These are phyloP conservation scores for Syndactyla subalaris DNA, from an alignment of 2,797 vertebrate genomes.

Conservation along the genomic window DNA sequence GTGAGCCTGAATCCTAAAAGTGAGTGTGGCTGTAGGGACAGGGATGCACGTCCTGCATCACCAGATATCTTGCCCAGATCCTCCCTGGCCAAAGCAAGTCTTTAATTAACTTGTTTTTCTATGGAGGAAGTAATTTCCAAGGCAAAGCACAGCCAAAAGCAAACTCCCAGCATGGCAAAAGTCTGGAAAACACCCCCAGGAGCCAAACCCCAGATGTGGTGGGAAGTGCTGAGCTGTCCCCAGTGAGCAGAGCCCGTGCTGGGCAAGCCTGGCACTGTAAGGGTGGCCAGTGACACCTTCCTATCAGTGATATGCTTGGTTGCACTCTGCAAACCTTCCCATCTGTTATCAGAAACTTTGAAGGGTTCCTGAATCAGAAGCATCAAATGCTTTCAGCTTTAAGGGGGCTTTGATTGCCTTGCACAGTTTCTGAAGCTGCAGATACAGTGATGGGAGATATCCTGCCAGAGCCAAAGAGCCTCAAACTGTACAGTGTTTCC, in stretches of 20 bases:
- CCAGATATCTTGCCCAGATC: background rate
- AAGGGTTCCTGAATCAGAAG: background rate
- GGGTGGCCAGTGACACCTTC: background rate
- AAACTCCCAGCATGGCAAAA: background rate
- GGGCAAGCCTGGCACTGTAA: background rate
- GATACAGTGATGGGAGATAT: background rate
- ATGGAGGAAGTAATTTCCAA: background rate
- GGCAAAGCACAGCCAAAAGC: background rate
- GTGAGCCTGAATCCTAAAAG: background rate
- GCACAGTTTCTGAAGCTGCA: background rate
- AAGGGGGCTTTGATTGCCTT: background rate
- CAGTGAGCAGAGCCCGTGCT: background rate
- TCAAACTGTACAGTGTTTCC: background rate
- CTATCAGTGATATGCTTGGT: background rate
- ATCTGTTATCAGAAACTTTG: background rate
- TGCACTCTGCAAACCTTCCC: background rate
- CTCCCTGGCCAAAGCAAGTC: background rate
- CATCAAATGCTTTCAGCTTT: background rate
- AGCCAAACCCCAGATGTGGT: background rate
- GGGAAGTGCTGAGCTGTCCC: background rate
- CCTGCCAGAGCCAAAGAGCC: background rate
- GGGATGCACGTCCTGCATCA: rapidly evolving
- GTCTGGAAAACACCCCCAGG: background rate
- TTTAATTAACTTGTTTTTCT: background rate
- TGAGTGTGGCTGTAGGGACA: rapidly evolving